Conservation (phyloP, 2,888 invertebrate species). For the Harpalus rufipes region DNA sequence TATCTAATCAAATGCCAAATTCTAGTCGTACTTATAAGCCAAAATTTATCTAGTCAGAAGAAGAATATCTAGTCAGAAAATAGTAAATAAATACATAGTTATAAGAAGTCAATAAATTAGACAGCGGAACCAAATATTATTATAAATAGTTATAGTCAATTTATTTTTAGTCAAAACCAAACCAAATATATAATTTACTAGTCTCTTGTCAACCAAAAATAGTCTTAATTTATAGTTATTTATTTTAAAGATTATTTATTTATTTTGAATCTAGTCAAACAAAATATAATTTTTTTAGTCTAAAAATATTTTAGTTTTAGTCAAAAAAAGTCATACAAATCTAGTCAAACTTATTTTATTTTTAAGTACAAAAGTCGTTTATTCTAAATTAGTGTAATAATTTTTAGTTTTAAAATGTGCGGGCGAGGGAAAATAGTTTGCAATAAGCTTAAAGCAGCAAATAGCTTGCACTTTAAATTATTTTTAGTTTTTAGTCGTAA, state of each 20-base stretch:
- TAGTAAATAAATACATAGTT: slow-evolving; percentile 20
- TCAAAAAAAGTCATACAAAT: not conserved
- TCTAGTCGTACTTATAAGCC: not conserved
- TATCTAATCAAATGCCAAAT: not conserved
- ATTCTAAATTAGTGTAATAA: slow-evolving; percentile 16
- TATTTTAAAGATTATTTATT: slow-evolving; percentile 7
- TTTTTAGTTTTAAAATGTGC: slow-evolving; percentile 71
- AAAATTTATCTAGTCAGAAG: slow-evolving; percentile 37
- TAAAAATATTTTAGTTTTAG: slow-evolving; percentile 12
- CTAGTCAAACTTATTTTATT: slow-evolving; percentile 27
- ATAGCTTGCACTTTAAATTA: slow-evolving; percentile 74
- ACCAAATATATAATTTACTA: not conserved
- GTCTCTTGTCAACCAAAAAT: not conserved
- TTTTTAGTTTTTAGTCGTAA: slow-evolving; percentile 28
- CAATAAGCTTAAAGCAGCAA: slow-evolving; percentile 77
- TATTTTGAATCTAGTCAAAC: slow-evolving; percentile 4
- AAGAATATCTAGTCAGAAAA: slow-evolving; percentile 18
- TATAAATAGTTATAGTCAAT: slow-evolving; percentile 4
- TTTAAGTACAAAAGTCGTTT: not conserved
- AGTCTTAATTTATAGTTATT: not conserved
- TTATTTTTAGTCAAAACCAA: slow-evolving; percentile 35
- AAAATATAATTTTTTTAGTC: slow-evolving; percentile 19
- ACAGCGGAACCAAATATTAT: slow-evolving; percentile 21
- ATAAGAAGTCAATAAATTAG: slow-evolving; percentile 24
- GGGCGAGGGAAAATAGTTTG: slow-evolving; percentile 76